Conservation (phyloP, 2,113 vertebrate genomes). For the Sturnus vulgaris region DNA sequence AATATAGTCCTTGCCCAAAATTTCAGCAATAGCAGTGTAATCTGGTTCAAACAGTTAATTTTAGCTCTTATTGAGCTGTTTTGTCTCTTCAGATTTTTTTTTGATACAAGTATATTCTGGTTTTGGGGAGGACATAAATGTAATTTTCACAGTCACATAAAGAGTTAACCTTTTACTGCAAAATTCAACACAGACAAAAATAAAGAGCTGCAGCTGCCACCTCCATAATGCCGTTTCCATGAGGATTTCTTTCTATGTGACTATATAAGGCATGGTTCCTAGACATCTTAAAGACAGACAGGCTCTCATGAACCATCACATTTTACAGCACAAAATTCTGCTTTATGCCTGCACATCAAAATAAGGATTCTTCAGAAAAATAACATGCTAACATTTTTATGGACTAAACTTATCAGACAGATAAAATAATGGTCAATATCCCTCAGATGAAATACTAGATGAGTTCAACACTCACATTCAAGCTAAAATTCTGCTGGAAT, state of each 20-base stretch:
- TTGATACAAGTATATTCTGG: neutral
- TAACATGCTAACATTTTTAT: neutral
- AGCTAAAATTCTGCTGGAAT: neutral
- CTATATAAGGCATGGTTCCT: constrained; percentile 50
- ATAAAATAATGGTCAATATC: neutral
- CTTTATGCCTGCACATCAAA: neutral
- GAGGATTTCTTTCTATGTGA: constrained; percentile 42
- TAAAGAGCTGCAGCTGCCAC: constrained; percentile 41
- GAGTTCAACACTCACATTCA: neutral
- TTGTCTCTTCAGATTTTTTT: neutral
- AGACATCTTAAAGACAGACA: constrained; percentile 33
- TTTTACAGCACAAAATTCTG: constrained; percentile 7
- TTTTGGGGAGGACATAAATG: neutral
- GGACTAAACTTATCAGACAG: neutral
- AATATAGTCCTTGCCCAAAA: neutral
- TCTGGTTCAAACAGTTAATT: neutral
- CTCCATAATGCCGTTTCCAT: constrained; percentile 60
- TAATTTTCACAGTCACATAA: neutral
- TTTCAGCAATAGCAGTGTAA: neutral
- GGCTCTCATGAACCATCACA: neutral
- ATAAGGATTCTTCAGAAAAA: neutral
- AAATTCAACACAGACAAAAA: constrained; percentile 36
- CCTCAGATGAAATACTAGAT: neutral
- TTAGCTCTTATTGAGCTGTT: neutral
- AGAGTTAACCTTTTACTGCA: constrained; percentile 41